Percentiles rank a stretch among this genome's conserved stretches.
Conservation (phyloP, 2,888 invertebrate species). For the Cantharis nigra region DNA sequence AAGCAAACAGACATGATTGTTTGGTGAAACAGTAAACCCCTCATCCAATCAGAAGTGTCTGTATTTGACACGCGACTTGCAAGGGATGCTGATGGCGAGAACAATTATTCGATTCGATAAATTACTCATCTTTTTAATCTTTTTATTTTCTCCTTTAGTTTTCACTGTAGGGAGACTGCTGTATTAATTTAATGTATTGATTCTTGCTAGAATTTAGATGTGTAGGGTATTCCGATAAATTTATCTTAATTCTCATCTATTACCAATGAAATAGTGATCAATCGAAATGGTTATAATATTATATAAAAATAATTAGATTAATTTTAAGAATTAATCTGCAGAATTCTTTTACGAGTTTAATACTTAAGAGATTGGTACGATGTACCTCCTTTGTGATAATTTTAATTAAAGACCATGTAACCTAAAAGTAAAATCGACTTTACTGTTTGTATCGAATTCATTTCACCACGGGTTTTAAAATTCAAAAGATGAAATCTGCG, state of each 20-base stretch:
- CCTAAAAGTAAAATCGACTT: slow-evolving; percentile 32
- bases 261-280: neutral
- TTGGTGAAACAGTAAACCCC: slow-evolving; percentile 39
- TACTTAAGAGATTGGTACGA: neutral
- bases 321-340: neutral
- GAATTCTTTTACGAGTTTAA: neutral
- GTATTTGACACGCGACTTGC: slow-evolving; percentile 41
- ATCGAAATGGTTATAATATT: neutral
- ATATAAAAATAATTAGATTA: neutral
- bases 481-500: slow-evolving; percentile 51
- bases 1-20: slow-evolving; percentile 42
- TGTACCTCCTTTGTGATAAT: neutral
- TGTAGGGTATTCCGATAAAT: neutral
- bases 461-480: slow-evolving; percentile 47
- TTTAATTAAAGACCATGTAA: slow-evolving; percentile 31
- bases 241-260: neutral
- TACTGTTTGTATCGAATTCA: slow-evolving; percentile 41
- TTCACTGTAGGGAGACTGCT: slow-evolving; percentile 23
- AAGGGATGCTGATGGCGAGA: slow-evolving; percentile 34
- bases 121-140: slow-evolving; percentile 39
- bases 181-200: slow-evolving; percentile 4
- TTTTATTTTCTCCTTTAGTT: slow-evolving; percentile 30
- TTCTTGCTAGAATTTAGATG: neutral
- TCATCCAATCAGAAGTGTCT: slow-evolving; percentile 40
- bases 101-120: slow-evolving; percentile 34